phyloP scores from a whole-genome alignment of 2,797 vertebrate genomes.

The Babyrousa celebensis region DNA sequence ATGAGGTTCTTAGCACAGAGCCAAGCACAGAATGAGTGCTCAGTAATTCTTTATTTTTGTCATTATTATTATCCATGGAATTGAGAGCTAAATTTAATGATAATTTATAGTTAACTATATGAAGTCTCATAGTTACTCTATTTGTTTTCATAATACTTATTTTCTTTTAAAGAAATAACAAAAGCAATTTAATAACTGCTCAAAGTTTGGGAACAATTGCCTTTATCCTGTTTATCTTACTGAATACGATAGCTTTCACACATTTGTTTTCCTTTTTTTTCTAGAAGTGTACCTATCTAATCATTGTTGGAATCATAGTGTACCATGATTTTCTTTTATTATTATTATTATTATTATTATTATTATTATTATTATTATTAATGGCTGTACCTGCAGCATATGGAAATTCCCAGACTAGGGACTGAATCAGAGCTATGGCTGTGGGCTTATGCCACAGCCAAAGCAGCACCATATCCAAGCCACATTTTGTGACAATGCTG shows the following conservation, averaged over 20 bases:
- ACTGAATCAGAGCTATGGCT: too few species aligned
- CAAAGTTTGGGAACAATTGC: conserved; percentile 30
- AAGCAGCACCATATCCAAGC: too few species aligned
- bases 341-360: too few species aligned
- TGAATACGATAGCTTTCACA: conserved; percentile 5
- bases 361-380: too few species aligned
- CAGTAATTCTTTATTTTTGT: conserved; percentile 47
- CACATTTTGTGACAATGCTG: too few species aligned
- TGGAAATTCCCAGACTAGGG: too few species aligned
- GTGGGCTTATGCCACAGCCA: too few species aligned
- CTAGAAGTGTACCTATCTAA: background rate
- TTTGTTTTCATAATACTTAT: conserved; percentile 30
- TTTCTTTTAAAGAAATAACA: conserved; percentile 59
- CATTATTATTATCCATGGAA: background rate
- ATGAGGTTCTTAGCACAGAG: background rate
- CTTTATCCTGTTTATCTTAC: conserved; percentile 30
- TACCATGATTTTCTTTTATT: conserved; percentile 12
- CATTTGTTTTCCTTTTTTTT: conserved; percentile 13
- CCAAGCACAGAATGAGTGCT: background rate
- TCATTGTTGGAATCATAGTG: conserved; percentile 10
- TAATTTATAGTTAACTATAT: background rate
- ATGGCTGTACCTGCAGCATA: too few species aligned
- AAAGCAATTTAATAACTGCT: background rate
- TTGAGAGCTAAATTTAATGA: conserved; percentile 24
- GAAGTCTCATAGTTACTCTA: background rate